Base-by-base conservation (phyloP, 2,113 vertebrate species). In the Pavo muticus region DNA sequence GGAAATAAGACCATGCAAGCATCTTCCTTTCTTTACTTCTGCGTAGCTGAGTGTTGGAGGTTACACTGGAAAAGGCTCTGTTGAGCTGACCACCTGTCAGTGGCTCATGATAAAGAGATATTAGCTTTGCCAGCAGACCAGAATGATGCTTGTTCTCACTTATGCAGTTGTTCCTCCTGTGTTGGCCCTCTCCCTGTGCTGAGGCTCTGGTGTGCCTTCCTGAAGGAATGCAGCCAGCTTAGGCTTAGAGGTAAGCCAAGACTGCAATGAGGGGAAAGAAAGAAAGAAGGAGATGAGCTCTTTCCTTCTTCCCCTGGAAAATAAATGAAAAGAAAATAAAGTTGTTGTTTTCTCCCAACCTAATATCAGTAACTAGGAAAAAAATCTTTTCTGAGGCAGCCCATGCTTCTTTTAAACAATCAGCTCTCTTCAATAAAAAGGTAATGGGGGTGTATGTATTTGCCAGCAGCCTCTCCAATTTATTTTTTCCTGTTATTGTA, bases 341-440 rank as follows among this genome's bases (percentile, higher is more conserved):
- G 21, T n/a, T 87, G 2, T 73, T 1, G 16, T 25, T 4, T 5
- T 4, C 7, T 10, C 3, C 6, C 2, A 2, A 1, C 2, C 10
- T n/a, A 60, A 1, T 45, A 52, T 77, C 44, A 39, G 27, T 20
- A 68, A 32, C 25, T 87, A 35, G 24, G n/a, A 18, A 91, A 81
- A 20, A 42, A 48, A 48, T 32, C 32, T 54, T 71, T 50, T 42
- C 32, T 40, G 56, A 84, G 59, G 29, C 44, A 65, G 30, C 42
- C 54, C 61, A 23, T 74, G 39, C 48, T 95, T 87, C 63, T 84
- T 90, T 91, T 48, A 78, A 90, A 29, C 27, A 54, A n/a, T 91
- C 20, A 40, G 9, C 8, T 61, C 47, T 78, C 57, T 85, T 60
- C 44, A 83, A 0, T 80, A 37, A 67, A 64, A 91, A 82, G 45